These are phyloP conservation scores for Agonopterix subpropinquella DNA, from an alignment of 2,888 invertebrate species.

Conservation along the genomic window DNA sequence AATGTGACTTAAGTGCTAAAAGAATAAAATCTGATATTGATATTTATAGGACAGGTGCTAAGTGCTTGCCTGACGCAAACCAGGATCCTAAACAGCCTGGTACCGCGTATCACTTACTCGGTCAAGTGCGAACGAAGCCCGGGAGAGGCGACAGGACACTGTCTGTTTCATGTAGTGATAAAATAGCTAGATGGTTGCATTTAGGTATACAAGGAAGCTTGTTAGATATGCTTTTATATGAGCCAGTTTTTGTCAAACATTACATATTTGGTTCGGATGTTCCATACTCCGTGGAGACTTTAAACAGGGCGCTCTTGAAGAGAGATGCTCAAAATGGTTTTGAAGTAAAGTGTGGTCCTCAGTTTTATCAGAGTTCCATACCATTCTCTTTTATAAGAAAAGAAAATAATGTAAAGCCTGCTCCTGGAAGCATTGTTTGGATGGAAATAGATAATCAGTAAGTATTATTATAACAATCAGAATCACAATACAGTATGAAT, in stretches of 20 bases:
- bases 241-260: constrained; percentile 81
- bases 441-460: constrained; percentile 36
- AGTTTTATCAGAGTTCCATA: constrained; percentile 38
- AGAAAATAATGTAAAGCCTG: constrained; percentile 30
- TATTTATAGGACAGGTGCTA: constrained; percentile 92
- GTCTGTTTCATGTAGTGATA: constrained; percentile 96
- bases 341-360: constrained; percentile 21
- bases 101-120: constrained; percentile 78
- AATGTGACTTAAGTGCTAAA: constrained; percentile 27
- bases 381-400: constrained; percentile 33
- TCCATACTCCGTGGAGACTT: constrained; percentile 76
- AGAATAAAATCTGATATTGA: constrained; percentile 25
- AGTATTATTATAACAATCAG: constrained; percentile 16
- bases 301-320: constrained; percentile 71
- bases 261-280: constrained; percentile 82
- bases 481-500: too few species aligned
- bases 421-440: constrained; percentile 56
- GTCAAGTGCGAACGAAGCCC: constrained; percentile 89
- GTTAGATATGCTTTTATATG: constrained; percentile 78
- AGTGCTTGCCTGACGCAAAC: constrained; percentile 76
- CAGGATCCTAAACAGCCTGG: constrained; percentile 78
- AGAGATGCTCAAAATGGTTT: constrained; percentile 29
- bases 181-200: constrained; percentile 91
- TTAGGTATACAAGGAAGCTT: constrained; percentile 91
- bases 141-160: constrained; percentile 92